Percentiles rank a stretch among this genome's conserved stretches.
These are phyloP conservation scores for Anguilla obscura DNA, from an alignment of 2,797 vertebrate species.

Conservation along the genomic window DNA sequence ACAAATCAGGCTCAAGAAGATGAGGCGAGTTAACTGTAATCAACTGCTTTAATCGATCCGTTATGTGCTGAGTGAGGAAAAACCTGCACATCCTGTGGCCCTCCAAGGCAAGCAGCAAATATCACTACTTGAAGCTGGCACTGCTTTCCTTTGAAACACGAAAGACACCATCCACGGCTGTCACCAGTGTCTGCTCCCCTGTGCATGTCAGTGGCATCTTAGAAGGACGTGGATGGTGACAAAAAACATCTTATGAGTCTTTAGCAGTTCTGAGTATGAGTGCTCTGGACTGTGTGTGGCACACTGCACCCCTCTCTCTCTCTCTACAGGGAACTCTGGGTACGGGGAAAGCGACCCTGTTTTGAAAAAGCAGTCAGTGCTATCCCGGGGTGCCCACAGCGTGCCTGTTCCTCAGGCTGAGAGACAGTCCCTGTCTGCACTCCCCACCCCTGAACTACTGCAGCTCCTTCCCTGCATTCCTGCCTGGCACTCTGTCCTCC, in stretches of 20 bases:
- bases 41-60: not conserved
- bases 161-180: not conserved
- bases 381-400: not conserved
- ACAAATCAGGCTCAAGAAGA: not conserved
- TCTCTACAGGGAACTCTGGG: not conserved
- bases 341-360: not conserved
- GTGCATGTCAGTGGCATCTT: not conserved
- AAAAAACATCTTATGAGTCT: not conserved
- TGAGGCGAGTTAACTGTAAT: not conserved
- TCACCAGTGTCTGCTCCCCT: not conserved
- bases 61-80: not conserved
- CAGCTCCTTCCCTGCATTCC: constrained; percentile 10
- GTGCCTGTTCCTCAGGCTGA: not conserved
- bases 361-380: not conserved
- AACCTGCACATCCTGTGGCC: not conserved
- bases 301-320: not conserved
- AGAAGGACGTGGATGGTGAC: not conserved
- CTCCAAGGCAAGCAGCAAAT: not conserved
- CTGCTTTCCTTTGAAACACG: not conserved
- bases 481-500: constrained; percentile 13
- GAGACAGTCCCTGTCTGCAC: not conserved
- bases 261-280: not conserved
- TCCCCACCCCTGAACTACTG: not conserved
- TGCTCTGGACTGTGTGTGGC: not conserved
- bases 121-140: not conserved